Evolutionary conservation across 2,113 vertebrate species (phyloP), one percentile per base, ranked within the genome.

Genomic region (Plotosus lineatus): DNA sequence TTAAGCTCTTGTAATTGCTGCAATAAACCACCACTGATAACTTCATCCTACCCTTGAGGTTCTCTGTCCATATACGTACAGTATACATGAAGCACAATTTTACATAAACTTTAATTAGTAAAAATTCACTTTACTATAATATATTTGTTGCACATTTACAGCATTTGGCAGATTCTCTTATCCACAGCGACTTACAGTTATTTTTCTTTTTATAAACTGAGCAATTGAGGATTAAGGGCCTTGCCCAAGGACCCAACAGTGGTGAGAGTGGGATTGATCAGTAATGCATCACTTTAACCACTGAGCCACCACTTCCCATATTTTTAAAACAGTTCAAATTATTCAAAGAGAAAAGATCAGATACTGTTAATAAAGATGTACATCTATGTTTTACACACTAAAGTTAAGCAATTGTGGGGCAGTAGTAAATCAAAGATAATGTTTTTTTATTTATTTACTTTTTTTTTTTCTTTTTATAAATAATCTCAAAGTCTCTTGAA

Each of bases 1-100:
- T 90, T 88, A 91, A 87, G 58, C 85, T 80, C 46, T 75, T 65
- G 21, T 87, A 82, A 90, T 87, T 86, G 69, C 88, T 83, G 36
- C 81, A 88, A 90, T 91, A 91, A 91, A 90, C 51, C 31, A 50
- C 76, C 36, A 51, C 46, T 76, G 61, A 71, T 66, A 60, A 81
- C 65, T 50, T 81, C 40, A 77, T 14, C 46, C 23, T 60, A 44
- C 26, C 26, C 36, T 46, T 76, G 38, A 9, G 55, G 28, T 56
- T 76, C n/a, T 56, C 28, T 73, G 31, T 33, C 28, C 46, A 51
- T 51, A n/a, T n/a, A n/a, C n/a, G n/a, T n/a, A n/a, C n/a, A n/a
- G 1, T 51, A 23, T 23, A 73, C 19, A 19, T 51, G 46, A 33
- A 19, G 3, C 5, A 3, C n/a, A 51, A 12, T 23, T 73, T 51